Conservation (phyloP, 1,140 invertebrate genomes). For the Phthorimaea operculella region DNA sequence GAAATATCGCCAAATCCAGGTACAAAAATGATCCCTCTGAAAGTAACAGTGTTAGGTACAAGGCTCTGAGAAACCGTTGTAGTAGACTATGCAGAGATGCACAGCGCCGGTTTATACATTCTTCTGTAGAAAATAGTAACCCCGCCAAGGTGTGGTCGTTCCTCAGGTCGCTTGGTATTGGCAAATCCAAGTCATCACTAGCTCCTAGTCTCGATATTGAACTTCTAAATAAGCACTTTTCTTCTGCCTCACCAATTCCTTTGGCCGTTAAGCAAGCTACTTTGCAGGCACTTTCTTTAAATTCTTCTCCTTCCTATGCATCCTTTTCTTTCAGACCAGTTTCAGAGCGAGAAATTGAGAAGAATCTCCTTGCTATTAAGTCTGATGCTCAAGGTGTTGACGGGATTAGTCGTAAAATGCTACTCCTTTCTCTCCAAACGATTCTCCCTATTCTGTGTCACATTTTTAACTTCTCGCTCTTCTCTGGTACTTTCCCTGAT, state of each 20-base stretch:
- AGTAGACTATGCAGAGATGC: not conserved
- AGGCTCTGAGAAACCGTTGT: not conserved
- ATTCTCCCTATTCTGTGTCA: conserved; percentile 12
- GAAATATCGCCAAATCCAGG: not conserved
- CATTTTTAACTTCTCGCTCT: conserved; percentile 17
- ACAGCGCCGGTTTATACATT: not conserved
- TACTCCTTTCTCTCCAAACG: not conserved
- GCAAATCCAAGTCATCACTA: not conserved
- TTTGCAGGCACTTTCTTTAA: not conserved
- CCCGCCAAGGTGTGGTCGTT: not conserved
- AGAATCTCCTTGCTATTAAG: not conserved
- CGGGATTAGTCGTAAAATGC: not conserved
- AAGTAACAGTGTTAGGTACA: not conserved
- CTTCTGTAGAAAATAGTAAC: not conserved
- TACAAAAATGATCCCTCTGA: not conserved
- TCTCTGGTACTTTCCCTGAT: conserved; percentile 12
- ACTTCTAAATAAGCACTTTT: conserved; percentile 1
- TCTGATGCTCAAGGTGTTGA: not conserved
- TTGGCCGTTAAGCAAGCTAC: not conserved
- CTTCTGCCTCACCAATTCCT: not conserved
- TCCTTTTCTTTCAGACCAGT: not conserved
- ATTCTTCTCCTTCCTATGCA: not conserved
- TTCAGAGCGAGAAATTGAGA: not conserved
- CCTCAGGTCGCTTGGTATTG: not conserved
- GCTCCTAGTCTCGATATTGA: not conserved